Evolutionary conservation across 2,113 vertebrate genomes (phyloP), one percentile per base, ranked within the genome.

Genomic region (Sorex araneus): DNA sequence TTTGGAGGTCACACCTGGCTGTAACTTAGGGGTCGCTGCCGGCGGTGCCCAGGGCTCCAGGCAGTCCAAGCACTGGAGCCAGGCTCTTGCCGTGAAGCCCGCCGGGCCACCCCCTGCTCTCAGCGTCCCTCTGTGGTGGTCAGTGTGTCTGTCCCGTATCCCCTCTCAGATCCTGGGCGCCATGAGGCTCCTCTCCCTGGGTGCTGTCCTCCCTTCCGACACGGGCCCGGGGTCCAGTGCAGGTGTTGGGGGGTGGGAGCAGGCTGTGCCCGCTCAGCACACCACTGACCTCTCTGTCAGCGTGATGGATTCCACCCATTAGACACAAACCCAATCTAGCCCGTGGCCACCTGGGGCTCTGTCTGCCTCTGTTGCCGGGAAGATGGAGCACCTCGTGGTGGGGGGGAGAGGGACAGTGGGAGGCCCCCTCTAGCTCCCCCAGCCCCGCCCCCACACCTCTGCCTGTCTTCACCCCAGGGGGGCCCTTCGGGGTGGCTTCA

Each of bases 261-360:
- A 66, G 40, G 70, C 69, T n/a, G 77, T 63, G 16, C 80, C 27
- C 3, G 1, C 19, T 92, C 25, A 18, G n/a, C 67, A 9, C 40
- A 15, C 64, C 2, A 15, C 54, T 12, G 1, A 47, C 64, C 63
- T 50, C 67, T 78, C 57, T 21, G n/a, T 83, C 85, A 67, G 36
- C 1, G 1, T 94, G 94, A 96, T 90, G 81, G 87, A 94, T 95
- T 90, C 73, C 80, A 15, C 78, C 93, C 91, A 94, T 95, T 95
- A 96, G 91, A 75, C 15, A 54, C 70, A 95, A 92, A 93, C 77
- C 84, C 88, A 87, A 95, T 96, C 87, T 78, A 91, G 77, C n/a
- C 77, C 81, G 89, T 95, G 78, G 81, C 90, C 47, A 79, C 96
- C 94, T 89, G 94, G 84, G 95, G 96, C 95, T 92, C 94, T 0